Percentiles rank a stretch among this genome's conserved stretches.
Evolutionary conservation across 2,888 invertebrate genomes (phyloP).

Genomic region (Stenoptilia bipunctidactyla): DNA sequence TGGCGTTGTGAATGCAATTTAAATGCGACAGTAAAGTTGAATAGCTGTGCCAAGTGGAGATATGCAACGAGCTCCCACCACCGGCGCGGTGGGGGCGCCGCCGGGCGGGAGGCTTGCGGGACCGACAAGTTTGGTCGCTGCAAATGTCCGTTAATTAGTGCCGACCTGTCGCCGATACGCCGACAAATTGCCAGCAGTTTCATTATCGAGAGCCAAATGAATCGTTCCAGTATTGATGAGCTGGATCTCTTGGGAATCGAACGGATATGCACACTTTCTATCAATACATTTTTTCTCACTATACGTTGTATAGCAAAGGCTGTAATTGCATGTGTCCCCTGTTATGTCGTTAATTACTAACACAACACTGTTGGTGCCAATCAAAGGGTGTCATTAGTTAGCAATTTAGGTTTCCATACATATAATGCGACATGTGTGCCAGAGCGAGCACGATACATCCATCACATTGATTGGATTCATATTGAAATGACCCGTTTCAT

Average conservation of each 20-base stretch:
- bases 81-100: slow-evolving; percentile 20
- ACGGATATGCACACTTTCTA: slow-evolving; percentile 6
- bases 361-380: slow-evolving; percentile 3
- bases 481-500: slow-evolving; percentile 35
- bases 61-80: slow-evolving; percentile 15
- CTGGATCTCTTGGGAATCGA: slow-evolving; percentile 13
- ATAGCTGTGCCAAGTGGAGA: slow-evolving; percentile 20
- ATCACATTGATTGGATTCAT: slow-evolving; percentile 53
- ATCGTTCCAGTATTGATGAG: slow-evolving; percentile 21
- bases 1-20: slow-evolving; percentile 19
- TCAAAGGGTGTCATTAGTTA: slow-evolving; percentile 28
- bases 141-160: slow-evolving; percentile 62
- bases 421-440: slow-evolving; percentile 24
- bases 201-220: slow-evolving; percentile 39
- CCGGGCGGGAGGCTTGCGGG: slow-evolving; percentile 25
- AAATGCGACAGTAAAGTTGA: slow-evolving; percentile 18
- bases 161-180: slow-evolving; percentile 40
- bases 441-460: slow-evolving; percentile 26
- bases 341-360: slow-evolving; percentile 8
- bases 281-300: background rate
- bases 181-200: slow-evolving; percentile 53
- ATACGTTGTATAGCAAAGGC: background rate
- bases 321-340: background rate
- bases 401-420: background rate
- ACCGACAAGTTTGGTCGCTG: slow-evolving; percentile 49